A percentile compares a stretch with the other conserved stretches of the same genome.
These are phyloP conservation scores for Xenentodon cancila DNA, from an alignment of 2,797 vertebrate genomes.

Conservation along the genomic window DNA sequence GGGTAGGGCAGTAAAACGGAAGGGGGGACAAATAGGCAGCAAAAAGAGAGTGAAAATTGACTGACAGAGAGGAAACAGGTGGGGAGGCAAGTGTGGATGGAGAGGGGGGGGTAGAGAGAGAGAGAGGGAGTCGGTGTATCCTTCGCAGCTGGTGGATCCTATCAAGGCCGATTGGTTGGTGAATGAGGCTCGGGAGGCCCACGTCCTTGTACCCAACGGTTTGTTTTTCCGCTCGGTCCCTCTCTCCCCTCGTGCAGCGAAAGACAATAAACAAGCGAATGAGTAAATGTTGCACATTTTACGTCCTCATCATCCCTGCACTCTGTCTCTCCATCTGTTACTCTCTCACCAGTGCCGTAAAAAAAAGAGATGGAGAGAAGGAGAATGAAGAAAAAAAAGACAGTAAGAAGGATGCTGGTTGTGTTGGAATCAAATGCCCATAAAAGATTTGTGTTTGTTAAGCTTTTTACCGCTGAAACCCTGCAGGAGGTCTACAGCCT, in stretches of 20 bases:
- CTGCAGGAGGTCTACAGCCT: not conserved
- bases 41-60: conserved; percentile 73
- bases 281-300: conserved; percentile 82
- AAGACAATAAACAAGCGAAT: conserved; percentile 80
- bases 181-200: conserved; percentile 89
- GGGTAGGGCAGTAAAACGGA: conserved; percentile 38
- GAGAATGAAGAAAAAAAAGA: conserved; percentile 28
- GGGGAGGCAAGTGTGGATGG: conserved; percentile 60
- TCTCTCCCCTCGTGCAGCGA: conserved; percentile 70
- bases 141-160: conserved; percentile 90
- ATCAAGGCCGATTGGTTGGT: conserved; percentile 86
- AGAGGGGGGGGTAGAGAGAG: conserved; percentile 46
- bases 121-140: conserved; percentile 76
- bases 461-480: conserved; percentile 22
- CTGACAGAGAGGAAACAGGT: conserved; percentile 73
- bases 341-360: conserved; percentile 69
- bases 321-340: conserved; percentile 86
- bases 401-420: conserved; percentile 24
- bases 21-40: conserved; percentile 62
- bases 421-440: conserved; percentile 26
- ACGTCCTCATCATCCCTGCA: conserved; percentile 87
- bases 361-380: conserved; percentile 31
- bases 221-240: conserved; percentile 78
- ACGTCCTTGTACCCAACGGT: conserved; percentile 88
- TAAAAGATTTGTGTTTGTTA: conserved; percentile 40